phyloP scores from a whole-genome alignment of 2,888 invertebrate species.

The Enoplolaimus lenunculus region DNA sequence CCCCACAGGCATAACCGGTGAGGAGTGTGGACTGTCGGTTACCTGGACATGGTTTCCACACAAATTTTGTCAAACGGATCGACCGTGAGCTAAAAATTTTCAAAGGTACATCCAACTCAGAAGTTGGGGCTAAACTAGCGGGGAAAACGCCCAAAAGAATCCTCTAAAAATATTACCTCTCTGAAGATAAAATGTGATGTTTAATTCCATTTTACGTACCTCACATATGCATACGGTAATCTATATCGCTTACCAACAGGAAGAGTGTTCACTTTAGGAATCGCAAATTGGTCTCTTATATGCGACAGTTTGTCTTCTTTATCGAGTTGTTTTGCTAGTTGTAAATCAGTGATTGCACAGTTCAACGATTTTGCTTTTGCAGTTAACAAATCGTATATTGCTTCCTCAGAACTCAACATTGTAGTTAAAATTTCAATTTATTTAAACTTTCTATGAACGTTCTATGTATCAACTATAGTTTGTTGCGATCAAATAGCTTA shows the following conservation, averaged over 20 bases:
- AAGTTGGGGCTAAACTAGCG: background rate
- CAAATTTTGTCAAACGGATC: too few species aligned
- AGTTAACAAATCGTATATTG: background rate
- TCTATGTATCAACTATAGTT: too few species aligned
- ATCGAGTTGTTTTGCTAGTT: constrained; percentile 35
- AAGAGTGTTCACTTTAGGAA: constrained; percentile 44
- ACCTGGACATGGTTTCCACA: too few species aligned
- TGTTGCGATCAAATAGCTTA: too few species aligned
- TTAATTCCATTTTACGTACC: background rate
- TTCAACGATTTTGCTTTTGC: background rate
- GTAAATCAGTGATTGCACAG: background rate
- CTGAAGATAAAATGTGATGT: too few species aligned
- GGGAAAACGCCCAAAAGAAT: background rate
- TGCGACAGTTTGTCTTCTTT: constrained; percentile 39
- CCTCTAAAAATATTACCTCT: too few species aligned
- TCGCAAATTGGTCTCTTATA: constrained; percentile 41
- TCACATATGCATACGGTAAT: background rate
- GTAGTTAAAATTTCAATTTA: too few species aligned
- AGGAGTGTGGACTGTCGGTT: too few species aligned
- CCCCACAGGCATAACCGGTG: too few species aligned
- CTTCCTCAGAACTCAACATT: too few species aligned
- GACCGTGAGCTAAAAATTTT: constrained; percentile 14
- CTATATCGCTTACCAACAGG: constrained; percentile 35
- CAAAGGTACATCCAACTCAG: background rate
- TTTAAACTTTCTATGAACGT: too few species aligned